Conservation (phyloP, 2,113 vertebrate species). For the Oryzias curvinotus region DNA sequence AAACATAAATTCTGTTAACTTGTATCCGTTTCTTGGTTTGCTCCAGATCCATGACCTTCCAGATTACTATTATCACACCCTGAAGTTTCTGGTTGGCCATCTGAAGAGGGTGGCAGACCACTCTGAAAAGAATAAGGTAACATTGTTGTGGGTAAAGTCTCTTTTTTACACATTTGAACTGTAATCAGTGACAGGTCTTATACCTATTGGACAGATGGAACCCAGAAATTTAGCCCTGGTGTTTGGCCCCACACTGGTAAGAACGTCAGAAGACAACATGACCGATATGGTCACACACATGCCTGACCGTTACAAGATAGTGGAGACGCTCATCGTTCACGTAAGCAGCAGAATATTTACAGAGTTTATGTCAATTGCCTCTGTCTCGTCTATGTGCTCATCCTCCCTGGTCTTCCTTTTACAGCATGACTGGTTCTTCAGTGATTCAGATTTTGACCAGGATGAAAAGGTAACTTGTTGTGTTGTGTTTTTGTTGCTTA, state of each 20-base stretch:
- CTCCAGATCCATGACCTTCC: conserved; percentile 89
- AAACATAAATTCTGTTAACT: background rate
- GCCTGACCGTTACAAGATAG: conserved; percentile 97
- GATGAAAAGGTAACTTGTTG: conserved; percentile 82
- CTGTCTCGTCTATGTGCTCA: background rate
- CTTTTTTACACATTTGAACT: background rate
- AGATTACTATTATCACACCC: conserved; percentile 89
- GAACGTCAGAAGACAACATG: conserved; percentile 98
- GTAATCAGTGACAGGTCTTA: background rate
- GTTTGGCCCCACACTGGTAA: conserved; percentile 93
- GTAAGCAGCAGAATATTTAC: conserved; percentile 63
- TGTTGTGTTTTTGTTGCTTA: background rate
- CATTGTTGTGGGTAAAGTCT: background rate
- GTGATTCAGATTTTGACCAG: conserved; percentile 80
- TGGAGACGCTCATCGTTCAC: conserved; percentile 94
- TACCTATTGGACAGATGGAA: conserved; percentile 84
- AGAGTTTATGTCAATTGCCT: too few relatives aligned
- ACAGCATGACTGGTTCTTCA: conserved; percentile 91
- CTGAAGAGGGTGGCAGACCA: conserved; percentile 92
- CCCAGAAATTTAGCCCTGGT: conserved; percentile 94
- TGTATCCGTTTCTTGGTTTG: background rate
- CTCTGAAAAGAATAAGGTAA: conserved; percentile 93
- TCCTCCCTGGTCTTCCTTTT: conserved; percentile 3
- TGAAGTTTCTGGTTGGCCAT: conserved; percentile 91
- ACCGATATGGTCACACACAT: conserved; percentile 98